phyloP scores from a whole-genome alignment of 2,888 invertebrate species.

The Prenolepis imparis region DNA sequence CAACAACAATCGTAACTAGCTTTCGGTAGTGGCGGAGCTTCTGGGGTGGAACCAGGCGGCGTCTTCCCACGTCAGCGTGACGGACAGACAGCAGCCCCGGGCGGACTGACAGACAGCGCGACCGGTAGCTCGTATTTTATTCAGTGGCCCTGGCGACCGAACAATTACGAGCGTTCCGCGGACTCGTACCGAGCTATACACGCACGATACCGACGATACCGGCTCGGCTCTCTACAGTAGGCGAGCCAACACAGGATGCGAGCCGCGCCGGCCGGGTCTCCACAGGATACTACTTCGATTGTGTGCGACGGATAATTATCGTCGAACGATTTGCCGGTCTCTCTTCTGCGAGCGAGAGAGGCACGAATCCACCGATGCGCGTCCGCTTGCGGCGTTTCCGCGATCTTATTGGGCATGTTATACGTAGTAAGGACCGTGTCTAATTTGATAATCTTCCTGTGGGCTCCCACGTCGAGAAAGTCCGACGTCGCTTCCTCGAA shows the following conservation, averaged over 20 bases:
- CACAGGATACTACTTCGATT: slow-evolving; percentile 83
- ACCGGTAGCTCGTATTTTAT: slow-evolving; percentile 86
- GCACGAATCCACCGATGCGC: slow-evolving; percentile 79
- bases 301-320: slow-evolving; percentile 83
- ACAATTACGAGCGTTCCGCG: slow-evolving; percentile 83
- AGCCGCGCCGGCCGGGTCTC: slow-evolving; percentile 67
- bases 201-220: slow-evolving; percentile 54
- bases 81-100: slow-evolving; percentile 84
- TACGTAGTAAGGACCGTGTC: slow-evolving; percentile 53
- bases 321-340: slow-evolving; percentile 74
- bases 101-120: slow-evolving; percentile 83
- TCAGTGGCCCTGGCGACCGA: slow-evolving; percentile 85
- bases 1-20: slow-evolving; percentile 85
- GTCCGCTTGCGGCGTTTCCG: slow-evolving; percentile 70
- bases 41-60: slow-evolving; percentile 82
- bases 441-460: slow-evolving; percentile 52
- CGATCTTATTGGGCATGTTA: slow-evolving; percentile 68
- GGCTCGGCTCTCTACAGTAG: slow-evolving; percentile 19
- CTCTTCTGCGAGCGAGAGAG: slow-evolving; percentile 51
- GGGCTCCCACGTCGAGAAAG: slow-evolving; percentile 39
- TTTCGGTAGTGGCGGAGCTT: slow-evolving; percentile 81
- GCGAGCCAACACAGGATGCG: slow-evolving; percentile 80
- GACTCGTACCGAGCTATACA: slow-evolving; percentile 66
- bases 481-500: slow-evolving; percentile 45
- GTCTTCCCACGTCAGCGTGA: slow-evolving; percentile 86